Conservation (phyloP, 2,113 vertebrate genomes). For the Istiophorus platypterus region DNA sequence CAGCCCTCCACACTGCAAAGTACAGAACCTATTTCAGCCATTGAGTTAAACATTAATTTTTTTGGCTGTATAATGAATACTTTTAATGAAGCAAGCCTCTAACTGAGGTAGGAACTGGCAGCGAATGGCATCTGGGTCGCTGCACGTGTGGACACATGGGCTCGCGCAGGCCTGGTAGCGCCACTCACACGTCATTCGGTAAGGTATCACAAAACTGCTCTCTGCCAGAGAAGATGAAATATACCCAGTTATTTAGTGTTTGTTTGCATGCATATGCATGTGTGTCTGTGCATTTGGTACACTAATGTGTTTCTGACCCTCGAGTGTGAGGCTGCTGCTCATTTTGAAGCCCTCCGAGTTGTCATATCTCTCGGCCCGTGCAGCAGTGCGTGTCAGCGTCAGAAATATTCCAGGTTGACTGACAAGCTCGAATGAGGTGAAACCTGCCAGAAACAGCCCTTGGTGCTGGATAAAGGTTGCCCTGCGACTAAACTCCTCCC, state of each 20-base stretch:
- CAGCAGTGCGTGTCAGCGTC: slow-evolving; percentile 83
- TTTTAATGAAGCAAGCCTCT: slow-evolving; percentile 74
- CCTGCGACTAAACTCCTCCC: slow-evolving; percentile 84
- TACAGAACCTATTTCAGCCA: slow-evolving; percentile 39
- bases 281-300: background rate
- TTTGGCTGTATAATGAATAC: background rate
- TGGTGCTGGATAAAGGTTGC: slow-evolving; percentile 96
- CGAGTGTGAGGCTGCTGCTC: slow-evolving; percentile 92
- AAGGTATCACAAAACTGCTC: slow-evolving; percentile 91
- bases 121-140: slow-evolving; percentile 89
- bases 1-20: slow-evolving; percentile 94
- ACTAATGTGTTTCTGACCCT: slow-evolving; percentile 86
- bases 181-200: slow-evolving; percentile 97
- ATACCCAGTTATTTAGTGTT: slow-evolving; percentile 2
- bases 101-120: slow-evolving; percentile 96
- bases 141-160: slow-evolving; percentile 94
- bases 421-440: slow-evolving; percentile 91
- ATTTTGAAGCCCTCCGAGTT: slow-evolving; percentile 90
- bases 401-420: slow-evolving; percentile 93
- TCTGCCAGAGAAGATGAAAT: slow-evolving; percentile 80
- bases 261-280: background rate
- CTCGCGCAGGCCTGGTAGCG: slow-evolving; percentile 92
- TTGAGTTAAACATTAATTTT: background rate
- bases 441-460: slow-evolving; percentile 90
- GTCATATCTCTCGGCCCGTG: slow-evolving; percentile 89